phyloP scores from a whole-genome alignment of 1,140 invertebrate species.

The Diorhabda carinulata region DNA sequence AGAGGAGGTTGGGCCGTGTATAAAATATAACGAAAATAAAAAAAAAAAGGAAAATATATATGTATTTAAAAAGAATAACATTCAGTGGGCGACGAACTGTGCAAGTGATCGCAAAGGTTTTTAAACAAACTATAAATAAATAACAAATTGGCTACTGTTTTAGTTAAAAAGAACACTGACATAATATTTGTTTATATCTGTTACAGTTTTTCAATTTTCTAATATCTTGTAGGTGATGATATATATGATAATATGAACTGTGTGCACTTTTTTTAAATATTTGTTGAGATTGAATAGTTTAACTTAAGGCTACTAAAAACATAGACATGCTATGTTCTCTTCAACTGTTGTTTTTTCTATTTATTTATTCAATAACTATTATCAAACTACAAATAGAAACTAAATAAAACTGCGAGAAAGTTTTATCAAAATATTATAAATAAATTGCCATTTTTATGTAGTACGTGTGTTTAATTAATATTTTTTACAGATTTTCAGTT shows the following conservation, averaged over 20 bases:
- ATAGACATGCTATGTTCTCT: conserved; percentile 37
- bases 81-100: conserved; percentile 22
- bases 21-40: too few species aligned
- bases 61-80: background rate
- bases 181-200: conserved; percentile 34
- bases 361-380: background rate
- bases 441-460: background rate
- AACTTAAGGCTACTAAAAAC: conserved; percentile 35
- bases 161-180: conserved; percentile 33
- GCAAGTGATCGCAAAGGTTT: conserved; percentile 13
- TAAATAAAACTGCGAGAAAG: background rate
- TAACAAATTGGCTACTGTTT: conserved; percentile 38
- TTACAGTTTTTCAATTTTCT: conserved; percentile 42
- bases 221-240: conserved; percentile 35
- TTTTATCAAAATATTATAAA: background rate
- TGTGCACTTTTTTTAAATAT: conserved; percentile 38
- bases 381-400: too few species aligned
- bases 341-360: background rate
- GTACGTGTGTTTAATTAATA: background rate
- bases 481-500: background rate
- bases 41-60: too few species aligned
- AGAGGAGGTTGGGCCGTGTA: background rate
- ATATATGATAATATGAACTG: conserved; percentile 22
- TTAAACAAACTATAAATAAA: conserved; percentile 22
- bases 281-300: conserved; percentile 45